phyloP scores from a whole-genome alignment of 2,113 vertebrate genomes.

The Butorides virescens region DNA sequence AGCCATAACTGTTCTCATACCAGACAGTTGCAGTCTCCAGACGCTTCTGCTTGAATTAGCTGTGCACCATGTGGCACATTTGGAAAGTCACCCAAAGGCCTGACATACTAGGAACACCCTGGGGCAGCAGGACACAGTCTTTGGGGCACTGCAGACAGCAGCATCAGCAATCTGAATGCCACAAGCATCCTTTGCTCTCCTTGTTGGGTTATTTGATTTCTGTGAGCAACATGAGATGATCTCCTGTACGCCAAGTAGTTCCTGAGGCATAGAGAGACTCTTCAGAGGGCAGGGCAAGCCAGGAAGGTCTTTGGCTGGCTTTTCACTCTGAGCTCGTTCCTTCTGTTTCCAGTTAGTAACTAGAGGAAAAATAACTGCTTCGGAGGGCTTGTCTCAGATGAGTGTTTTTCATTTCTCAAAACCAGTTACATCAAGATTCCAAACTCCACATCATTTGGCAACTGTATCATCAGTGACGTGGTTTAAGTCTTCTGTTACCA shows the following conservation, averaged over 20 bases:
- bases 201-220: background rate
- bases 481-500: background rate
- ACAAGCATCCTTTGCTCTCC: background rate
- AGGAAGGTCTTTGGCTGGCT: background rate
- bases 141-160: background rate
- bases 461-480: background rate
- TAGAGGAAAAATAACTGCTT: background rate
- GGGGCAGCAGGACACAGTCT: background rate
- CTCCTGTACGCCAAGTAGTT: background rate
- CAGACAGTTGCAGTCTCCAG: background rate
- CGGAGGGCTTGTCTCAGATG: background rate
- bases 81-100: background rate
- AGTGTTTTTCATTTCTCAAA: constrained; percentile 12
- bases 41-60: background rate
- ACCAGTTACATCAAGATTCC: background rate
- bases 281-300: background rate
- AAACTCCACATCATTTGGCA: background rate
- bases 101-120: background rate
- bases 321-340: background rate
- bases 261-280: background rate
- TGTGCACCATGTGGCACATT: background rate
- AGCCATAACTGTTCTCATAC: background rate
- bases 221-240: background rate
- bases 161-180: background rate
- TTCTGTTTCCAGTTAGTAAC: background rate